A percentile compares a stretch with the other conserved stretches of the same genome.
Conservation (phyloP, 2,888 invertebrate genomes). For the Leucophenga maculata region DNA sequence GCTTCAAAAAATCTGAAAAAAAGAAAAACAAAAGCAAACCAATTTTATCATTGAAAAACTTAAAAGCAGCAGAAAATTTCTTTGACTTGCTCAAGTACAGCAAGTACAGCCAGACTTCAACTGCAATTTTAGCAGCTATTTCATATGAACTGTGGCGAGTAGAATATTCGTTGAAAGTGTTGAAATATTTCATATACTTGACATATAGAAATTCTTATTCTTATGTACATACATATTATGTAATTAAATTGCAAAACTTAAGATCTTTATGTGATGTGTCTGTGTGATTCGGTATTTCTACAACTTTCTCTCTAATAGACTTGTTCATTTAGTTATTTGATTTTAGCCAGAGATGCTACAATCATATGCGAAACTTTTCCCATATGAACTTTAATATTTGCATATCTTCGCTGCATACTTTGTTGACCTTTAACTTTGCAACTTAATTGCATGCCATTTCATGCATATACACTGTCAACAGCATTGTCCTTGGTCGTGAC, state of each 20-base stretch:
- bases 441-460: neutral
- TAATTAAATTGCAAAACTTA: neutral
- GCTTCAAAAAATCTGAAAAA: neutral
- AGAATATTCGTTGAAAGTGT: constrained; percentile 27
- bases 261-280: neutral
- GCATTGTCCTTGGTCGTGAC: constrained; percentile 18
- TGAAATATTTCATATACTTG: neutral
- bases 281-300: neutral
- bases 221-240: neutral
- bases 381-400: constrained; percentile 9
- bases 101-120: constrained; percentile 55
- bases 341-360: neutral
- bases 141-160: constrained; percentile 47
- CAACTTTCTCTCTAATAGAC: neutral
- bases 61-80: constrained; percentile 47
- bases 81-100: constrained; percentile 43
- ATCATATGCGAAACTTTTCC: neutral
- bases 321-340: constrained; percentile 12
- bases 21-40: neutral
- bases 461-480: neutral
- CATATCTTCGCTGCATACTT: constrained; percentile 24
- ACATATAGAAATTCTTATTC: neutral
- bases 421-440: constrained; percentile 22
- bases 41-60: constrained; percentile 67
- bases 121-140: constrained; percentile 63